These are phyloP conservation scores for Hyalella azteca DNA, from an alignment of 2,888 invertebrate species.

Conservation along the genomic window DNA sequence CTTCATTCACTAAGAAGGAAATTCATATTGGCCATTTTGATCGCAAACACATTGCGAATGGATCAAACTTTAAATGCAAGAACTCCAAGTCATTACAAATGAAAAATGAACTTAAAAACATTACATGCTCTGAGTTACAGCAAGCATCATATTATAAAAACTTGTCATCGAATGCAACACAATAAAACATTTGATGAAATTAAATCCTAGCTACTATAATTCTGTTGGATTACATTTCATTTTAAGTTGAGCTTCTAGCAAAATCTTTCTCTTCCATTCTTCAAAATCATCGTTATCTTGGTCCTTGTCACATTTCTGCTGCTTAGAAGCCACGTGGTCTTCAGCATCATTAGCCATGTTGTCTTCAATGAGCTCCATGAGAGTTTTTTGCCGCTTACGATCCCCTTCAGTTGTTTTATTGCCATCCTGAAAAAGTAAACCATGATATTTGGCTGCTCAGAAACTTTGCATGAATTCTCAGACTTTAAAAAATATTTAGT, in stretches of 20 bases:
- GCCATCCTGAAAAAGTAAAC: background rate
- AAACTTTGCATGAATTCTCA: background rate
- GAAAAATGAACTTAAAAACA: too few relatives aligned
- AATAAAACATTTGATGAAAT: too few relatives aligned
- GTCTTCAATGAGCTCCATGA: slow-evolving; percentile 12
- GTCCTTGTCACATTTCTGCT: background rate
- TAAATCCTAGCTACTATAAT: too few relatives aligned
- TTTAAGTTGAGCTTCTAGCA: background rate
- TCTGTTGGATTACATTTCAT: too few relatives aligned
- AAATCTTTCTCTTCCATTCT: slow-evolving; percentile 32
- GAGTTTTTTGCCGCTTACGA: slow-evolving; percentile 15
- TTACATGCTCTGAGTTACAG: too few relatives aligned
- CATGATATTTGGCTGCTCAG: background rate
- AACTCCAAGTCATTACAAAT: too few relatives aligned
- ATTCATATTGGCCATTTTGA: too few relatives aligned
- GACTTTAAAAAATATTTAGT: background rate
- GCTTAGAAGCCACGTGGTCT: background rate
- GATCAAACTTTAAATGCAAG: too few relatives aligned
- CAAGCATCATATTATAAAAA: too few relatives aligned
- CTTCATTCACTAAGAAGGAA: too few relatives aligned
- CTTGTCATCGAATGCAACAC: too few relatives aligned
- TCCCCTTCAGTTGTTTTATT: background rate
- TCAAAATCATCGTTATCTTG: background rate
- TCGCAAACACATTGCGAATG: too few relatives aligned
- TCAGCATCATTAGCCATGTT: slow-evolving; percentile 8